Conservation (phyloP, 2,113 vertebrate species). For the Dromaius novaehollandiae region DNA sequence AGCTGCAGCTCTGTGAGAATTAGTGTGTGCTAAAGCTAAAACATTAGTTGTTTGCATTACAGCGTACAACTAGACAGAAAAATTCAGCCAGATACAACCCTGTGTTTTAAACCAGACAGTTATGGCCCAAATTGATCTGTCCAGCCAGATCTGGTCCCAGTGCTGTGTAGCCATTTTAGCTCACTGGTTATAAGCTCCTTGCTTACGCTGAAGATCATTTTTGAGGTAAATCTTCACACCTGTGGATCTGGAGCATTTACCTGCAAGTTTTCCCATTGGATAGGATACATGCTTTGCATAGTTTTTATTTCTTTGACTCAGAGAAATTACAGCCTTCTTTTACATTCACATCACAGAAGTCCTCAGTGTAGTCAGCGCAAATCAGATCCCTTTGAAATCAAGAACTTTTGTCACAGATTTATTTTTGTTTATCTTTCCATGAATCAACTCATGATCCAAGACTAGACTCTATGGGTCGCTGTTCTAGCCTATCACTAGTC, state of each 20-base stretch:
- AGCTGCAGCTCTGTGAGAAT: background rate
- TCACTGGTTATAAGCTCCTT: background rate
- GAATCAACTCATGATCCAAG: background rate
- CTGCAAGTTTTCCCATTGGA: background rate
- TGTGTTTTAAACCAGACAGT: background rate
- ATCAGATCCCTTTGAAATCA: background rate
- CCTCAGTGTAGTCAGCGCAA: background rate
- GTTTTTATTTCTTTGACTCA: background rate
- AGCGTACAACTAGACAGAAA: background rate
- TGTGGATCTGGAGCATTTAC: background rate
- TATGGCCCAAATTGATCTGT: background rate
- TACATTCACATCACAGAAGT: background rate
- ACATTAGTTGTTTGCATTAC: background rate
- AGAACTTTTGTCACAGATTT: background rate
- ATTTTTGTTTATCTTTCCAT: background rate
- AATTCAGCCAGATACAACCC: background rate
- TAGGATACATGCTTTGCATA: rapidly evolving
- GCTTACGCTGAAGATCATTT: background rate
- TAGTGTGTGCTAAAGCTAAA: background rate
- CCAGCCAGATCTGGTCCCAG: background rate
- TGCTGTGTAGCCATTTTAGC: background rate
- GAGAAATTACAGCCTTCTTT: background rate
- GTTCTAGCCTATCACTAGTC: background rate
- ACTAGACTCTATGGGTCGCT: background rate
- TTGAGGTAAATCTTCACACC: background rate